Base-by-base conservation (phyloP, 2,888 invertebrate genomes). In the Galerucella calmariensis region DNA sequence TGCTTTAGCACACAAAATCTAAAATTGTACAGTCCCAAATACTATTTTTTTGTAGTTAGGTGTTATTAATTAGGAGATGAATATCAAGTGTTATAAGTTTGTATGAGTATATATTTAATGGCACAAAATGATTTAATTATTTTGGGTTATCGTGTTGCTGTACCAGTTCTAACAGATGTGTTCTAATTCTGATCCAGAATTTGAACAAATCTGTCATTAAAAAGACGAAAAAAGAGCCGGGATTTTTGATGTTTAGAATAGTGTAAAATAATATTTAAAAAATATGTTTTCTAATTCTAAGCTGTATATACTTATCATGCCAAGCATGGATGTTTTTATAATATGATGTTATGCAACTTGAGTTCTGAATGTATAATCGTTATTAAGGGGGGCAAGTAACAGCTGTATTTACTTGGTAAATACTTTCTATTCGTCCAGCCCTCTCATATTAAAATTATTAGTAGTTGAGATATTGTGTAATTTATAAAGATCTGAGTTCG, bases 271-370 rank as follows among this genome's bases (percentile, higher is more conserved):
- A 56, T 56, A 56, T 27, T 56, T 14, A 56, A 20, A n/a, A 16
- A 56, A 12, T 9, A 10, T 59, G 20, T 59, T 53, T 20, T 59
- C 27, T 59, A 20, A 10, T 27, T 59, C 4, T 59, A 59, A 59
- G 59, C 27, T 59, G 59, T 59, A 59, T 59, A 59, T 59, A 59
- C 27, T 14, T 59, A 6, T 27, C 59, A 59, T 59, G 59, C 59
- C 27, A 59, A 59, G 59, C 59, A 59, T 59, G 59, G n/a, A n/a
- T 53, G 53, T 53, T 53, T 53, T 53, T 53, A 53, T 53, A 53
- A 53, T 53, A 53, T n/a, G 2, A 53, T 48, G 12, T 12, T n/a
- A 53, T 53, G 53, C 53, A 53, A 53, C 53, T 53, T n/a, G 6
- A 14, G 53, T 16, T 16, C 53, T 53, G n/a, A 53, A 53, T 53